Evolutionary conservation across 2,113 vertebrate species (phyloP).

Genomic region (Eulacestoma nigropectus): DNA sequence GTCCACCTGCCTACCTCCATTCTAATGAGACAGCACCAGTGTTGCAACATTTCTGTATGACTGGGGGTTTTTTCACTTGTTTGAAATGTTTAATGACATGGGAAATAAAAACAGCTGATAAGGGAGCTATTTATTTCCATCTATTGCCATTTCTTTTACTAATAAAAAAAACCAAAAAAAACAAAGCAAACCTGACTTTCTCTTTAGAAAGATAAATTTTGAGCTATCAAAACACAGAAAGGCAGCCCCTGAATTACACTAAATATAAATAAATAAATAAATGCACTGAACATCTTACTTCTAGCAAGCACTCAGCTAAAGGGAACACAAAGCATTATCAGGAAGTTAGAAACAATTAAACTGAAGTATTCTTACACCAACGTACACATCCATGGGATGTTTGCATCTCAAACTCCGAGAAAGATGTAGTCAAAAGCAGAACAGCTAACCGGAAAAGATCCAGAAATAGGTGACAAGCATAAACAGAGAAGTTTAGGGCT

Average conservation of each 20-base stretch:
- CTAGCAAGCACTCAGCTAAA: not conserved
- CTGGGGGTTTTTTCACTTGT: not conserved
- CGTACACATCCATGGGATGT: rapidly evolving
- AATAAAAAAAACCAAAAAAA: not conserved
- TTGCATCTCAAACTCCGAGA: not conserved
- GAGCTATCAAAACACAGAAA: not conserved
- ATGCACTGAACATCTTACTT: not conserved
- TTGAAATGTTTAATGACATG: not conserved
- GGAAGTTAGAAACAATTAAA: not conserved
- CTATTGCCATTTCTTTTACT: not conserved
- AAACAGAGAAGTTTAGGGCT: not conserved
- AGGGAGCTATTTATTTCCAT: not conserved
- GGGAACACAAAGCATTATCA: not conserved
- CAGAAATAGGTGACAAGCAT: not conserved
- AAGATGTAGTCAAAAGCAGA: not conserved
- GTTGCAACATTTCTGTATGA: not conserved
- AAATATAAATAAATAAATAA: not conserved
- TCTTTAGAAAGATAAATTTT: not conserved
- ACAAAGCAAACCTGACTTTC: not conserved
- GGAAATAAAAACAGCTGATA: not conserved
- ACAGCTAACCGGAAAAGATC: not conserved
- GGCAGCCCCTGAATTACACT: not conserved
- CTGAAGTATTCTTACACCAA: not conserved
- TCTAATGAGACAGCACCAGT: not conserved
- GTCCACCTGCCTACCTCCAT: not conserved